Evolutionary conservation across 2,888 invertebrate genomes (phyloP).

Genomic region (Cantharis nigra): DNA sequence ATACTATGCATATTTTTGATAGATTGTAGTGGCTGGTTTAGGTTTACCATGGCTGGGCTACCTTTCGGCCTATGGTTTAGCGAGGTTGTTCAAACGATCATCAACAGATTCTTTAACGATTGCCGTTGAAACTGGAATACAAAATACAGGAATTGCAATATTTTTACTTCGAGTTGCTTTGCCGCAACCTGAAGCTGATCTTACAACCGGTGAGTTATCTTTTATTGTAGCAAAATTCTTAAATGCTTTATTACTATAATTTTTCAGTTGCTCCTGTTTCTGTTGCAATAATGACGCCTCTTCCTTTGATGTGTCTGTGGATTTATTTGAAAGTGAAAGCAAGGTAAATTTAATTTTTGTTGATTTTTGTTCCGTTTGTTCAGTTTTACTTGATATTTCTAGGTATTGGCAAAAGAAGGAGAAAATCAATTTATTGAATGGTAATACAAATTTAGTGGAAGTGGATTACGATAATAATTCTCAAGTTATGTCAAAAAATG

Average conservation of each 20-base stretch:
- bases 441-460: neutral
- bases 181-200: conserved; percentile 83
- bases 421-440: neutral
- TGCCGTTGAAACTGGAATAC: conserved; percentile 90
- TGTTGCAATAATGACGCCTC: conserved; percentile 91
- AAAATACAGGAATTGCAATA: conserved; percentile 92
- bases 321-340: conserved; percentile 8
- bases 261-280: conserved; percentile 83
- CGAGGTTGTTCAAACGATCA: conserved; percentile 65
- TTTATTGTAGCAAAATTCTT: neutral
- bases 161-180: conserved; percentile 82
- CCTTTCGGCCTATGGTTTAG: conserved; percentile 66
- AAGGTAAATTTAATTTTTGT: conserved; percentile 5
- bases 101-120: conserved; percentile 79
- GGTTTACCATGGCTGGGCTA: conserved; percentile 85
- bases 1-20: conserved; percentile 39
- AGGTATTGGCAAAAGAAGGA: neutral
- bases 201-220: conserved; percentile 75
- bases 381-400: neutral
- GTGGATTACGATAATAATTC: neutral
- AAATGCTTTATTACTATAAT: conserved; percentile 21
- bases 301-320: conserved; percentile 66
- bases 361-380: neutral
- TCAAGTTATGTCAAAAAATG: neutral
- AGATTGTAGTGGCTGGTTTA: conserved; percentile 82